Percentiles rank a stretch among this genome's conserved stretches.
Conservation (phyloP, 2,888 invertebrate genomes). For the Drosophila vallismaia region DNA sequence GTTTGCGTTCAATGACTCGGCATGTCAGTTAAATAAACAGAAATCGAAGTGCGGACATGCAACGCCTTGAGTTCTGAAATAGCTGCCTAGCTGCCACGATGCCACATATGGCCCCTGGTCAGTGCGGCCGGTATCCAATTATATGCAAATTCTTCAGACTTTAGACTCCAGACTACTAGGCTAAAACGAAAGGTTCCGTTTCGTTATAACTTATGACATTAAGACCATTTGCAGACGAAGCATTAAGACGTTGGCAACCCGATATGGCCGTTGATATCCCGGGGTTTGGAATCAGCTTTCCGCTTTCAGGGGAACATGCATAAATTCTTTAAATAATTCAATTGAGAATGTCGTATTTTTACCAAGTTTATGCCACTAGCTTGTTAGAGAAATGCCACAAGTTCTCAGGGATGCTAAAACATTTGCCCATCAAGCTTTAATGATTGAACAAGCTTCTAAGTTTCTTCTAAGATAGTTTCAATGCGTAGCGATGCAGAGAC, state of each 20-base stretch:
- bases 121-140: conserved; percentile 51
- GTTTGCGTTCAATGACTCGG: conserved; percentile 70
- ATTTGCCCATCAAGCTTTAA: background rate
- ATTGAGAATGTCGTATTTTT: conserved; percentile 56
- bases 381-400: background rate
- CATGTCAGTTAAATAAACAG: conserved; percentile 76
- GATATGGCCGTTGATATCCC: conserved; percentile 71
- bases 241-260: conserved; percentile 65
- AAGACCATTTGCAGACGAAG: conserved; percentile 69
- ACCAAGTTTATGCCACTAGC: conserved; percentile 45
- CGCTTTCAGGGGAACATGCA: conserved; percentile 32
- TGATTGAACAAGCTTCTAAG: background rate
- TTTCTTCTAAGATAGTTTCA: background rate
- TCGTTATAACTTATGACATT: conserved; percentile 75
- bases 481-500: background rate
- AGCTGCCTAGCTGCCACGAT: conserved; percentile 27
- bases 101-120: conserved; percentile 50
- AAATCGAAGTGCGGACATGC: conserved; percentile 53
- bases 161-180: conserved; percentile 24
- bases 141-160: conserved; percentile 61
- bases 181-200: conserved; percentile 61
- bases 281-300: conserved; percentile 14
- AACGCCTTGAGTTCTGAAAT: conserved; percentile 57
- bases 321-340: conserved; percentile 75
- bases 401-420: background rate